Evolutionary conservation across 2,113 vertebrate species (phyloP).

Genomic region (Zosterops lateralis): DNA sequence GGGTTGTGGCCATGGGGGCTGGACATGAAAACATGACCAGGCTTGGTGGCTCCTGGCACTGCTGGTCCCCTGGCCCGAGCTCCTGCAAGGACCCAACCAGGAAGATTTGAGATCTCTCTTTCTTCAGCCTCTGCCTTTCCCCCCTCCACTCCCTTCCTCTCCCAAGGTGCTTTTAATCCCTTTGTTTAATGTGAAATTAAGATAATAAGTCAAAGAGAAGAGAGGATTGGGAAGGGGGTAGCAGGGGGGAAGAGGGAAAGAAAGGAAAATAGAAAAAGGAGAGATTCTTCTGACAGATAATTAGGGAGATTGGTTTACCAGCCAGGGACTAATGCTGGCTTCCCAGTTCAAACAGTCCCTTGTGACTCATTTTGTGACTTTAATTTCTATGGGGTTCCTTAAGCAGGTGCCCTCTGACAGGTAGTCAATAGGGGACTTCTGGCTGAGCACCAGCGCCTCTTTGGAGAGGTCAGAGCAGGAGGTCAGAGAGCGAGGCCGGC

Average conservation of each 20-base stretch:
- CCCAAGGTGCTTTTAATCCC: conserved; percentile 76
- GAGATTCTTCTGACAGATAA: conserved; percentile 84
- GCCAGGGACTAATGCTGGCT: conserved; percentile 74
- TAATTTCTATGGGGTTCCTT: conserved; percentile 82
- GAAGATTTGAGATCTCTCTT: not conserved
- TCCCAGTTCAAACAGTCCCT: conserved; percentile 79
- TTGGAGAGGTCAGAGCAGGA: conserved; percentile 81
- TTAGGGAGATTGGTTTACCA: conserved; percentile 92
- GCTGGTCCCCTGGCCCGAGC: not conserved
- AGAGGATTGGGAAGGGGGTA: conserved; percentile 42
- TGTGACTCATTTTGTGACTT: conserved; percentile 84
- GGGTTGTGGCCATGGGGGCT: fast-evolving
- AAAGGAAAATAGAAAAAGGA: conserved; percentile 58
- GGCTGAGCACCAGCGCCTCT: conserved; percentile 74
- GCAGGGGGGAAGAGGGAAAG: conserved; percentile 31
- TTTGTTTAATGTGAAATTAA: conserved; percentile 82
- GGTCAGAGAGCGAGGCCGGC: conserved; percentile 83
- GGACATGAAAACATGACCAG: not conserved
- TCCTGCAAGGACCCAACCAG: not conserved
- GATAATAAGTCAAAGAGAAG: conserved; percentile 77
- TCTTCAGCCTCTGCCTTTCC: not conserved
- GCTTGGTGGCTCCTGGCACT: fast-evolving
- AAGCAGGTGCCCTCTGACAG: conserved; percentile 88
- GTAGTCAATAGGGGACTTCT: conserved; percentile 90
- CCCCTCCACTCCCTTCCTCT: not conserved